These are phyloP conservation scores for Antigone vipio DNA, from an alignment of 2,113 vertebrate genomes.

Conservation along the genomic window DNA sequence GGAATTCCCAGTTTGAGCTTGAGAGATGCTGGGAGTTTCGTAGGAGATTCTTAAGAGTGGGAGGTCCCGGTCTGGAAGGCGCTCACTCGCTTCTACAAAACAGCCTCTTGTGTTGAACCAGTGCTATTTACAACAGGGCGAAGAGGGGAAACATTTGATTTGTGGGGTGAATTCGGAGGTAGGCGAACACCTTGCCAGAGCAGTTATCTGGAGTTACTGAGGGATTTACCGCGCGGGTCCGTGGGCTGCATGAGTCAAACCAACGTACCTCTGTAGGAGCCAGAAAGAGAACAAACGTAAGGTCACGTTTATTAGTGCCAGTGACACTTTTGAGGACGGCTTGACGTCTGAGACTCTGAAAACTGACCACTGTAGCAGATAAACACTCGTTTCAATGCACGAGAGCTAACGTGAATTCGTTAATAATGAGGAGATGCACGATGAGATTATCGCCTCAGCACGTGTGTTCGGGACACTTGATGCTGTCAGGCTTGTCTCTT, in stretches of 20 bases:
- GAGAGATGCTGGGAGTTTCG: not conserved
- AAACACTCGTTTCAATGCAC: not conserved
- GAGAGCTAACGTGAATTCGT: not conserved
- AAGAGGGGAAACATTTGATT: not conserved
- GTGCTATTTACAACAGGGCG: not conserved
- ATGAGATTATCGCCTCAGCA: not conserved
- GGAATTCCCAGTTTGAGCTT: not conserved
- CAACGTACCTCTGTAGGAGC: not conserved
- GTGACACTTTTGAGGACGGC: not conserved
- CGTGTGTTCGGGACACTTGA: rapidly evolving
- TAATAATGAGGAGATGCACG: not conserved
- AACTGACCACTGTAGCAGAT: rapidly evolving
- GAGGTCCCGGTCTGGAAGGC: not conserved
- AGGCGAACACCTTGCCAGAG: not conserved
- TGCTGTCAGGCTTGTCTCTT: not conserved
- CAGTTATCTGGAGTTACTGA: not conserved
- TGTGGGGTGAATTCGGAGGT: not conserved
- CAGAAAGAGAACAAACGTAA: not conserved
- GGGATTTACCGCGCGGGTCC: not conserved
- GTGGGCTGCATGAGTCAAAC: not conserved
- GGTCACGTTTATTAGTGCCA: not conserved
- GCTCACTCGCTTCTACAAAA: not conserved
- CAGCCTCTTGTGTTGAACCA: not conserved
- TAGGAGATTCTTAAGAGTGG: not conserved
- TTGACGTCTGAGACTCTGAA: not conserved